phyloP scores from a whole-genome alignment of 2,113 vertebrate species.

The Myodes glareolus region DNA sequence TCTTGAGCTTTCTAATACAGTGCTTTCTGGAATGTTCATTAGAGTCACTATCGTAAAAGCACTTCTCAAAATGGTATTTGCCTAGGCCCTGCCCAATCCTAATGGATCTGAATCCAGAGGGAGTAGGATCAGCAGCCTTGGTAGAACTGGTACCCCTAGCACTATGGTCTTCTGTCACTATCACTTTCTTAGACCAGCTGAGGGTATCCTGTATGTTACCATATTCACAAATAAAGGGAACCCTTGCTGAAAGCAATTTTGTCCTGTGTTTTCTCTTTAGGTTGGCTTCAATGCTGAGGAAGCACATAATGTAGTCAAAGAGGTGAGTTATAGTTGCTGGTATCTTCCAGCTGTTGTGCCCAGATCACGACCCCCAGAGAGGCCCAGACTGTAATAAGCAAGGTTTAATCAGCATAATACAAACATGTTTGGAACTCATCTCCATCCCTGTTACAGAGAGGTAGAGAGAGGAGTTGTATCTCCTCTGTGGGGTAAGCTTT shows the following conservation, averaged over 20 bases:
- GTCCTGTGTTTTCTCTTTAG: conserved; percentile 77
- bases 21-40: conserved; percentile 35
- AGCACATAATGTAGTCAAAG: conserved; percentile 88
- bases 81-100: background rate
- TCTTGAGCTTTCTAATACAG: conserved; percentile 8
- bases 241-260: conserved; percentile 40
- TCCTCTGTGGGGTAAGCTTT: too few species aligned
- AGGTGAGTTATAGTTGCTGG: conserved; percentile 81
- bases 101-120: background rate
- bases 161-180: background rate
- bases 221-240: conserved; percentile 25
- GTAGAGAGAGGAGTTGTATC: too few species aligned
- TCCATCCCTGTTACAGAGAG: too few species aligned
- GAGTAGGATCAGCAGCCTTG: background rate
- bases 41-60: conserved; percentile 28
- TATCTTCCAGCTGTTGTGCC: background rate
- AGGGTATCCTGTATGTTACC: background rate
- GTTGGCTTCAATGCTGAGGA: conserved; percentile 88
- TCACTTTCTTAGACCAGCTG: background rate
- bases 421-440: too few species aligned
- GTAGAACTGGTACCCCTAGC: background rate
- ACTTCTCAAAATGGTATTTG: background rate
- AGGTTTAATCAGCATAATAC: too few species aligned
- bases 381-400: too few species aligned
- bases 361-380: too few species aligned